A percentile compares a stretch with the other conserved stretches of the same genome.
phyloP scores from a whole-genome alignment of 1,140 invertebrate species.

The Cyrtorhinus lividipennis region DNA sequence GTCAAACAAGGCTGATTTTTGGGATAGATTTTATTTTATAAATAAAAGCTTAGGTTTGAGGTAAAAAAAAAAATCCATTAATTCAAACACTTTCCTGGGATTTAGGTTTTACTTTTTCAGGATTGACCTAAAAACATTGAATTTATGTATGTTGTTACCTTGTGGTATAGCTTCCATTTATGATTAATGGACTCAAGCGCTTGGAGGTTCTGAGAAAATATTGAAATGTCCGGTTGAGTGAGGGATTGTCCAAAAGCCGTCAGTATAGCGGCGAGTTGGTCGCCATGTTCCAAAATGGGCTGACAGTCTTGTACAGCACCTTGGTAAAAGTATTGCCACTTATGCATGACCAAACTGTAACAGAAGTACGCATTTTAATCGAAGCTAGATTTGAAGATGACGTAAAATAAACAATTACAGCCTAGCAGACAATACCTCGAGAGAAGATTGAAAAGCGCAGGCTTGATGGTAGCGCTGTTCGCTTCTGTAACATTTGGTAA shows the following conservation, averaged over 20 bases:
- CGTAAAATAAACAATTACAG: not conserved
- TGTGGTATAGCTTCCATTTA: constrained; percentile 69
- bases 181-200: constrained; percentile 61
- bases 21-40: not conserved
- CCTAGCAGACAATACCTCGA: constrained; percentile 27
- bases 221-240: constrained; percentile 61
- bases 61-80: no score
- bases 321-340: constrained; percentile 81
- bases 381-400: constrained; percentile 29
- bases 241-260: constrained; percentile 67
- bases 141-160: constrained; percentile 34
- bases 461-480: constrained; percentile 40
- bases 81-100: no score
- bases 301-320: constrained; percentile 22
- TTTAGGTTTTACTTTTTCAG: no score
- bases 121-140: no score
- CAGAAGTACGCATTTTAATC: no score
- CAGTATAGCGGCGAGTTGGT: constrained; percentile 38
- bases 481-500: constrained; percentile 51
- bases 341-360: constrained; percentile 54
- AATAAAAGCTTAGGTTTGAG: no score
- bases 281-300: constrained; percentile 21
- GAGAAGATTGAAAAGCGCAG: constrained; percentile 38
- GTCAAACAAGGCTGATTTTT: not conserved
- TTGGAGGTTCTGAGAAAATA: constrained; percentile 62